Percentiles rank a stretch among this genome's conserved stretches.
These are phyloP conservation scores for Sycophila texana DNA, from an alignment of 2,888 invertebrate genomes.

Conservation along the genomic window DNA sequence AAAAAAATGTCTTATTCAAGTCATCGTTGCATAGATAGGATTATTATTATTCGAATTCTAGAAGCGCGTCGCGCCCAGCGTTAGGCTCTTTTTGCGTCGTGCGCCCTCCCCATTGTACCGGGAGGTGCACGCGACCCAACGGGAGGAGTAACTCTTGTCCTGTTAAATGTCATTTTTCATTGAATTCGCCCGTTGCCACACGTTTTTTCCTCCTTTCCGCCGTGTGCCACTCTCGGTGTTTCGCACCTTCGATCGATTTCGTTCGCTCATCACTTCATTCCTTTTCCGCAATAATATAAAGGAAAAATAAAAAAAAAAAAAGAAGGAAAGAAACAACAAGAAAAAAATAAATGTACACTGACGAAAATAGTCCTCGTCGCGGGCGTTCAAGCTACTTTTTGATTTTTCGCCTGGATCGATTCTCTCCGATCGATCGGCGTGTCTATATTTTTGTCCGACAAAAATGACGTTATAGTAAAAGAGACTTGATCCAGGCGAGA, in stretches of 20 bases:
- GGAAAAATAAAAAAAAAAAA: too few species aligned
- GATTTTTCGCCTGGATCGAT: slow-evolving; percentile 46
- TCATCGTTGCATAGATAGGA: slow-evolving; percentile 41
- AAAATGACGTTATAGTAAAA: slow-evolving; percentile 10
- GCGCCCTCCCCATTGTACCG: background rate
- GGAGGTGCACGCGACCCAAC: slow-evolving; percentile 12
- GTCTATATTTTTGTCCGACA: slow-evolving; percentile 9
- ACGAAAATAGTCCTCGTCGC: slow-evolving; percentile 33
- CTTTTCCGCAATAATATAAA: too few species aligned
- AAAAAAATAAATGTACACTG: background rate
- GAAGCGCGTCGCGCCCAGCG: slow-evolving; percentile 22
- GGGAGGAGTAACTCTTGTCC: slow-evolving; percentile 16
- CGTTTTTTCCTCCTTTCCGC: slow-evolving; percentile 9
- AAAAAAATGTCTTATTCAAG: slow-evolving; percentile 7
- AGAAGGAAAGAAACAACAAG: too few species aligned
- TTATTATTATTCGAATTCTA: slow-evolving; percentile 37
- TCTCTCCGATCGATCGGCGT: slow-evolving; percentile 26
- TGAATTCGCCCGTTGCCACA: background rate
- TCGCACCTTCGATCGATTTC: background rate
- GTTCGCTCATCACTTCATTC: background rate
- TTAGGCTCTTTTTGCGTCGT: slow-evolving; percentile 25
- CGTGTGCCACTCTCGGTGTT: background rate
- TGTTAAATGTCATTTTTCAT: slow-evolving; percentile 19
- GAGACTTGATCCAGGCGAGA: slow-evolving; percentile 35
- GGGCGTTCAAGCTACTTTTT: slow-evolving; percentile 19